Evolutionary conservation across 2,797 vertebrate genomes (phyloP).

Genomic region (Aldrovandia affinis): DNA sequence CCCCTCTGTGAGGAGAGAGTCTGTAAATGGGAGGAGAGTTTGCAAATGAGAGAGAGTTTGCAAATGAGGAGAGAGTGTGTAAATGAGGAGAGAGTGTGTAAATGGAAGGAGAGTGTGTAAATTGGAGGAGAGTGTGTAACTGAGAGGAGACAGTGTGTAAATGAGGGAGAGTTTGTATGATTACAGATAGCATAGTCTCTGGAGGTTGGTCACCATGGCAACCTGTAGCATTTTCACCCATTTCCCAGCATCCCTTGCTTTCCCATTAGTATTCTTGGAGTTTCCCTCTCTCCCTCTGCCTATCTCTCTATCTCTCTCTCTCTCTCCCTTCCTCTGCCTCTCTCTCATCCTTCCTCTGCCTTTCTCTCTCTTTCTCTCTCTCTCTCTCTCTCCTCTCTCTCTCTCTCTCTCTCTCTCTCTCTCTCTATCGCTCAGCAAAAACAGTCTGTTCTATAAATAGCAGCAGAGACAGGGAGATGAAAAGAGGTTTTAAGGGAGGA

Average conservation of each 20-base stretch:
- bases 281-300: slow-evolving; percentile 26
- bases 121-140: slow-evolving; percentile 26
- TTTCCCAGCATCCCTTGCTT: slow-evolving; percentile 41
- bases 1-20: slow-evolving; percentile 11
- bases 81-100: background rate
- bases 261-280: slow-evolving; percentile 54
- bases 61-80: slow-evolving; percentile 24
- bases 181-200: slow-evolving; percentile 63
- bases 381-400: background rate
- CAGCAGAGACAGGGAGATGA: slow-evolving; percentile 15
- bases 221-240: slow-evolving; percentile 46
- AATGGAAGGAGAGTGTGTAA: background rate
- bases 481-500: background rate
- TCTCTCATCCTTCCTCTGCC: slow-evolving; percentile 31
- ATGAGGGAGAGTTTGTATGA: slow-evolving; percentile 53
- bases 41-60: slow-evolving; percentile 25
- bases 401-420: slow-evolving; percentile 30
- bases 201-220: slow-evolving; percentile 65
- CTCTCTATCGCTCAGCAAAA: slow-evolving; percentile 34
- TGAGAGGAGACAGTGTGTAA: slow-evolving; percentile 36
- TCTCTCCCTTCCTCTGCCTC: slow-evolving; percentile 12
- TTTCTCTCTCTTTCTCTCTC: slow-evolving; percentile 20
- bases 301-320: background rate
- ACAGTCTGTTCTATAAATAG: slow-evolving; percentile 58
- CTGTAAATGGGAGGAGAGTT: background rate